phyloP scores from a whole-genome alignment of 1,140 invertebrate species.

The Formica selysi region DNA sequence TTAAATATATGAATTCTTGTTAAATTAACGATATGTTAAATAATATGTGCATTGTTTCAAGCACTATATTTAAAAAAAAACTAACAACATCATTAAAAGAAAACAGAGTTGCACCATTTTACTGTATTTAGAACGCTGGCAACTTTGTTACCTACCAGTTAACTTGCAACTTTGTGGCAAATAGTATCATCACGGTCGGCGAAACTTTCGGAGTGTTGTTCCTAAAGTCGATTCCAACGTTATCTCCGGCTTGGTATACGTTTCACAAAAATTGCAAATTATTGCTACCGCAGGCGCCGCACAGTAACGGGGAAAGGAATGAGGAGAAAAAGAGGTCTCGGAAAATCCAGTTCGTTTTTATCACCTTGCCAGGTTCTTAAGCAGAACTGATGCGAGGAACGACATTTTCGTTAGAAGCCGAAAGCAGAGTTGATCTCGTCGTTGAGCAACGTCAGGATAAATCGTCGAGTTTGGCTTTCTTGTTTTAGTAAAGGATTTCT shows the following conservation, averaged over 20 bases:
- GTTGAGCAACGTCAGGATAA: constrained; percentile 47
- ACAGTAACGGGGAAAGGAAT: constrained; percentile 3
- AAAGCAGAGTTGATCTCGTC: constrained; percentile 70
- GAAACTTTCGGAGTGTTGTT: constrained; percentile 68
- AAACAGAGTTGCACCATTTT: constrained; percentile 14
- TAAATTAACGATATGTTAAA: background rate
- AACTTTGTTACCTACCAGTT: constrained; percentile 54
- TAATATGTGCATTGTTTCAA: background rate
- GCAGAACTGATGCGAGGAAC: constrained; percentile 68
- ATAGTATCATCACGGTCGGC: constrained; percentile 61
- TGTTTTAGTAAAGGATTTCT: background rate
- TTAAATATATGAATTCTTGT: background rate
- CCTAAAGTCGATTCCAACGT: constrained; percentile 61
- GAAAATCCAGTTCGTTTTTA: constrained; percentile 70
- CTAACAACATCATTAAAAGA: constrained; percentile 10
- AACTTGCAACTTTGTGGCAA: constrained; percentile 47
- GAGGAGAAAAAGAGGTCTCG: constrained; percentile 38
- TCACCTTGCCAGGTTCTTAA: constrained; percentile 68
- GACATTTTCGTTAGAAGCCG: constrained; percentile 68
- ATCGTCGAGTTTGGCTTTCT: constrained; percentile 33
- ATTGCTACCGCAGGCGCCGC: constrained; percentile 53
- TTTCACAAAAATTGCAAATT: constrained; percentile 70
- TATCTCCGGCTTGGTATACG: constrained; percentile 34
- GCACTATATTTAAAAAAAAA: background rate
- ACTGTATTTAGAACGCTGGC: constrained; percentile 37